phyloP scores from a whole-genome alignment of 2,113 vertebrate genomes.

The Chaetops frenatus region DNA sequence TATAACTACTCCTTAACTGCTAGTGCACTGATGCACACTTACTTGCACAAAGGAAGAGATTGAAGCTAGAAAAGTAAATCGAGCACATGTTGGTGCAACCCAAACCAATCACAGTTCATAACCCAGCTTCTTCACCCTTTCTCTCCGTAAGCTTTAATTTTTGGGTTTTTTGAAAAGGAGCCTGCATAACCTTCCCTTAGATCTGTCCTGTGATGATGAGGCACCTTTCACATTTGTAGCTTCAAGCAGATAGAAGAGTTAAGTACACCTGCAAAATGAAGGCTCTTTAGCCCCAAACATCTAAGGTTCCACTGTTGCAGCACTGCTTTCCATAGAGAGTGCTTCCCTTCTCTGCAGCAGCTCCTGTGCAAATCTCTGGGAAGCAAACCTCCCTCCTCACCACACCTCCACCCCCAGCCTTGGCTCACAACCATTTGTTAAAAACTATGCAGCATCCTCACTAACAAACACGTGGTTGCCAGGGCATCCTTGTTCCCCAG shows the following conservation, averaged over 20 bases:
- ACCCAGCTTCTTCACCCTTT: background rate
- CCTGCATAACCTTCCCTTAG: background rate
- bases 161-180: background rate
- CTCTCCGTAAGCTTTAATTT: background rate
- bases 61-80: background rate
- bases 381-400: background rate
- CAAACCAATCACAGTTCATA: background rate
- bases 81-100: background rate
- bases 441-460: slow-evolving; percentile 24
- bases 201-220: background rate
- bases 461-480: slow-evolving; percentile 31
- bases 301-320: background rate
- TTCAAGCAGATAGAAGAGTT: background rate
- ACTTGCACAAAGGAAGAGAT: background rate
- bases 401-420: background rate
- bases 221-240: background rate
- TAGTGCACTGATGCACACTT: background rate
- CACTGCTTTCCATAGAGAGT: background rate
- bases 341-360: background rate
- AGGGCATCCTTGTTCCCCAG: slow-evolving; percentile 45
- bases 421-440: slow-evolving; percentile 21
- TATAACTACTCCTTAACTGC: background rate
- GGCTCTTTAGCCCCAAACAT: background rate
- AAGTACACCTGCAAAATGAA: background rate
- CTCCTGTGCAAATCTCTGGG: background rate